Conservation (phyloP, 92 coral and sea anemone species). For the Porites cylindrica region DNA sequence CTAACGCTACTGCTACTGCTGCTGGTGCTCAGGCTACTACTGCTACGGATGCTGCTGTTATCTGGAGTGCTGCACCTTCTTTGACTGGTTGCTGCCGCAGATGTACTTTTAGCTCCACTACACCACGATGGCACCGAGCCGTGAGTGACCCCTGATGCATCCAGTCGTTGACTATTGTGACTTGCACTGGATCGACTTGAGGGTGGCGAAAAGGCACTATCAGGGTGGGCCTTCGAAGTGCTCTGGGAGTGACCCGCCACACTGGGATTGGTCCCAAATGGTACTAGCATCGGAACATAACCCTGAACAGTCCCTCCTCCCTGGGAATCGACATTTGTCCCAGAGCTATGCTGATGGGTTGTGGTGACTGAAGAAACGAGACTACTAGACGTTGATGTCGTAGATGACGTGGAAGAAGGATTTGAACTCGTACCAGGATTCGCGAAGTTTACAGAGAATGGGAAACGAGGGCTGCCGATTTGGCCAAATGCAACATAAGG, state of each 20-base stretch:
- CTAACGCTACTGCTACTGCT: conserved; percentile 3
- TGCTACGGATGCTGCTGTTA: not conserved
- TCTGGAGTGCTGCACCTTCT: conserved; percentile 38
- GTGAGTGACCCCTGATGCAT: not conserved
- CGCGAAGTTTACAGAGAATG: conserved; percentile 51
- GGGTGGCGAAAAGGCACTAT: conserved; percentile 44
- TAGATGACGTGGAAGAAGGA: conserved; percentile 34
- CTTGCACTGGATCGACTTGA: conserved; percentile 32
- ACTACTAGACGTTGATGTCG: conserved; percentile 21
- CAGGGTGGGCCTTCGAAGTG: conserved; percentile 18
- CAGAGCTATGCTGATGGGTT: conserved; percentile 21
- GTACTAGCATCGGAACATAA: conserved; percentile 40
- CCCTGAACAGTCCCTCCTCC: conserved; percentile 18
- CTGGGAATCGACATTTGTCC: conserved; percentile 23
- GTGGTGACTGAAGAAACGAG: conserved; percentile 28
- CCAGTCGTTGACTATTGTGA: conserved; percentile 20
- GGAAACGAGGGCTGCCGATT: conserved; percentile 38
- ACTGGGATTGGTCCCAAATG: conserved; percentile 7
- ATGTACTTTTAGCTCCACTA: not conserved
- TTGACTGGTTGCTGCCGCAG: conserved; percentile 2
- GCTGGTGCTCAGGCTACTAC: not conserved
- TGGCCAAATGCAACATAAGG: conserved; percentile 64
- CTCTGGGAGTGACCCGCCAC: conserved; percentile 14
- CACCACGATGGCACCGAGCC: conserved; percentile 26
- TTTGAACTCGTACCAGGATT: conserved; percentile 28